Evolutionary conservation across 2,888 invertebrate genomes (phyloP), one percentile per base, ranked within the genome.

Genomic region (Allophyes oxyacanthae): DNA sequence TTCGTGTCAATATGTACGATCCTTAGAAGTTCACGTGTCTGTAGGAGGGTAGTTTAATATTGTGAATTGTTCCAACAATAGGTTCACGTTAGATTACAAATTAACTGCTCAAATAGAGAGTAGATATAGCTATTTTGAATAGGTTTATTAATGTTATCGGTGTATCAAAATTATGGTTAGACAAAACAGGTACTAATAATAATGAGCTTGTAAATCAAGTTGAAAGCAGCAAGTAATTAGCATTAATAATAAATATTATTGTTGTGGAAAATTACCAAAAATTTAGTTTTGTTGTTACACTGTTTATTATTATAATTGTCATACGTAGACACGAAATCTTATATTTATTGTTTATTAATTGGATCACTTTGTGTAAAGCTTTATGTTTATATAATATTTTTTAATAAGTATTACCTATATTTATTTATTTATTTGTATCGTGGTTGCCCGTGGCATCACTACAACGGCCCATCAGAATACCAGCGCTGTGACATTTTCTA

Each of bases 121-220:
- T 30, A 44, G 40, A 6, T 6, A 7, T n/a, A 20, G 20, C 4
- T 20, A 20, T 20, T 20, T n/a, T n/a, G n/a, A n/a, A n/a, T n/a
- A n/a, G 20, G 20, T 66, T 66, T 28, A 66, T 66, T 45, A 45
- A 1, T 11, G n/a, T 44, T 66, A 60, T 58, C 60, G 13, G 8
- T 36, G 6, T 7, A 59, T 66, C 67, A 45, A 40, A 45, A 15
- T 59, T 6, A 32, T 32, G 14, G 9, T 14, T 14, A 34, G 1
- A 34, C 7, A 13, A n/a, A n/a, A n/a, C n/a, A n/a, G n/a, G n/a
- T n/a, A 11, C 6, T 1, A 11, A 11, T 34, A 13, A 10, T 10
- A 3, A 34, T 34, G 4, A 34, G 6, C 11, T 34, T 11, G 33
- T 11, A 34, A 34, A 13, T 0, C 1, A 34, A 11, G 11, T 20